Evolutionary conservation across 2,888 invertebrate genomes (phyloP).

Genomic region (Thelaira solivaga): DNA sequence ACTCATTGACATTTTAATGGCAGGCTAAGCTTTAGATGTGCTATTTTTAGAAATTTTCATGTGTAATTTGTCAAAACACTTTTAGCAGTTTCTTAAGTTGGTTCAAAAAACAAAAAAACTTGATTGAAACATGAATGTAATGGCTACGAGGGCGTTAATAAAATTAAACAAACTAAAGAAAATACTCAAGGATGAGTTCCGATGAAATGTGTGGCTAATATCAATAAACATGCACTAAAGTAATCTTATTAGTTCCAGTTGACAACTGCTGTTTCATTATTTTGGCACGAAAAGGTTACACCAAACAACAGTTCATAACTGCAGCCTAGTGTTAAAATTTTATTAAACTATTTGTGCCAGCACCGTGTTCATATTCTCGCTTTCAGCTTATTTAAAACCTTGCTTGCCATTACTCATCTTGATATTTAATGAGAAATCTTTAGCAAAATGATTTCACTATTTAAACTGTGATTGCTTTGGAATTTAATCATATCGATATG

Average conservation of each 20-base stretch:
- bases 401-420: slow-evolving; percentile 22
- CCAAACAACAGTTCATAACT: background rate
- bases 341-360: background rate
- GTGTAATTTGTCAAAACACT: background rate
- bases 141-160: too few relatives aligned
- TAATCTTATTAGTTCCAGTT: too few relatives aligned
- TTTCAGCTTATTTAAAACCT: background rate
- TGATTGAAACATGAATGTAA: too few relatives aligned
- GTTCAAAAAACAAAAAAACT: background rate
- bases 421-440: background rate
- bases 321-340: background rate
- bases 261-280: too few relatives aligned
- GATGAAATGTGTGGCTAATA: too few relatives aligned
- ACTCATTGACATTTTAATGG: background rate
- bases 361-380: background rate
- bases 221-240: too few relatives aligned
- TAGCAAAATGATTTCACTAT: slow-evolving; percentile 14
- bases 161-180: too few relatives aligned
- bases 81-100: too few relatives aligned
- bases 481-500: slow-evolving; percentile 29
- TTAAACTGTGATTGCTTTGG: slow-evolving; percentile 12
- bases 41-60: background rate
- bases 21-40: background rate
- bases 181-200: too few relatives aligned
- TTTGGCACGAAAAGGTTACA: too few relatives aligned